Conservation (phyloP, 2,113 vertebrate genomes). For the Sphaerodactylus townsendi region DNA sequence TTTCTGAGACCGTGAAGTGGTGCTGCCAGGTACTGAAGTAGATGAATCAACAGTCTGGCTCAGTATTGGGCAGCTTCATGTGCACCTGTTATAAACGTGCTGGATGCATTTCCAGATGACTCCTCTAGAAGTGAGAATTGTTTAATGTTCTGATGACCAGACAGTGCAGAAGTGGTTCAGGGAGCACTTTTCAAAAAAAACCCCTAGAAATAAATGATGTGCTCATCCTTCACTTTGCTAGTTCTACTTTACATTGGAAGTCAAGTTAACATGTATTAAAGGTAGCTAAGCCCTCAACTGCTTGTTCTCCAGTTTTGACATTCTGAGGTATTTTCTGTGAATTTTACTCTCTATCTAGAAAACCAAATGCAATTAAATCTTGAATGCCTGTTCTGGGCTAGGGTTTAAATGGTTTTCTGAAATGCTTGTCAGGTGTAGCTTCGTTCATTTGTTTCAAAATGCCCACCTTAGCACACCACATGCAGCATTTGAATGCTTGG, state of each 20-base stretch:
- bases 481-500: neutral
- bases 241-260: neutral
- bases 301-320: accelerated
- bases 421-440: neutral
- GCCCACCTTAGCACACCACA: neutral
- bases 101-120: too few species aligned
- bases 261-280: neutral
- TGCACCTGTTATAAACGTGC: too few species aligned
- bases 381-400: neutral
- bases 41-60: too few species aligned
- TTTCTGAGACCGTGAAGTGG: too few species aligned
- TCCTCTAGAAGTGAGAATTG: neutral
- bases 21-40: too few species aligned
- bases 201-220: neutral
- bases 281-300: neutral
- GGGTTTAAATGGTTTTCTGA: neutral
- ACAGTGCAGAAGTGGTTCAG: neutral
- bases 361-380: accelerated
- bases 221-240: neutral
- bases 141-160: neutral
- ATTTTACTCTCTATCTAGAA: neutral
- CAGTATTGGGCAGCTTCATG: too few species aligned
- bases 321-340: accelerated
- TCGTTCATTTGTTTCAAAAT: neutral
- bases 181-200: neutral